A percentile compares a stretch with the other conserved stretches of the same genome.
Evolutionary conservation across 2,113 vertebrate species (phyloP).

Genomic region (Sinocyclocheilus rhinocerous): DNA sequence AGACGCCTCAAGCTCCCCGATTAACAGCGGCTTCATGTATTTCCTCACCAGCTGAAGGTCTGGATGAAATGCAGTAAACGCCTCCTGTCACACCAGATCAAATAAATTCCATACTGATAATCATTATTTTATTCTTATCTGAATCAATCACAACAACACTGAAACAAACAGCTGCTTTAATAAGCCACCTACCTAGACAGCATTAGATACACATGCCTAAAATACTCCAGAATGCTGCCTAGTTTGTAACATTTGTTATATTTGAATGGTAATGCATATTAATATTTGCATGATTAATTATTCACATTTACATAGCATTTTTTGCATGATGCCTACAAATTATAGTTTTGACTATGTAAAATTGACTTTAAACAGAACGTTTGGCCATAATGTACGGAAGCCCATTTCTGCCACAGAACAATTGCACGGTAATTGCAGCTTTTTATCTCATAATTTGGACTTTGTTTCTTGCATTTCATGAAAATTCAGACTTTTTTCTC

Average conservation of each 20-base stretch:
- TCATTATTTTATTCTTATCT: not conserved
- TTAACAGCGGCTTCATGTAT: constrained; percentile 88
- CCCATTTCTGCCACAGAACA: too few species aligned
- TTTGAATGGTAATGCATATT: not conserved
- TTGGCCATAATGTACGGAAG: too few species aligned
- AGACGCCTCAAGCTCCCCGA: constrained; percentile 86
- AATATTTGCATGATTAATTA: not conserved
- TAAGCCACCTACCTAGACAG: constrained; percentile 52
- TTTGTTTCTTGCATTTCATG: too few species aligned
- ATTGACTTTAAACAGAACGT: too few species aligned
- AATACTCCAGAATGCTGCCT: not conserved
- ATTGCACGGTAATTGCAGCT: too few species aligned
- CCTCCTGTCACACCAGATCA: constrained; percentile 76
- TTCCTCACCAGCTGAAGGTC: constrained; percentile 82
- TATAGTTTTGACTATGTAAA: too few species aligned
- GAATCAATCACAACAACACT: not conserved
- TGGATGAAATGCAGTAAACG: constrained; percentile 91
- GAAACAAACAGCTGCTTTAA: not conserved
- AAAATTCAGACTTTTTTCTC: too few species aligned
- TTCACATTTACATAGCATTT: not conserved
- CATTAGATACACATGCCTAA: not conserved
- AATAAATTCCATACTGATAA: constrained; percentile 66
- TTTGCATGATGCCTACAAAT: too few species aligned
- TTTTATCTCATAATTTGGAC: too few species aligned
- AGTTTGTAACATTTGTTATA: not conserved